A percentile compares a stretch with the other conserved stretches of the same genome.
phyloP scores from a whole-genome alignment of 1,140 invertebrate species.

The Sycophaga agraensis region DNA sequence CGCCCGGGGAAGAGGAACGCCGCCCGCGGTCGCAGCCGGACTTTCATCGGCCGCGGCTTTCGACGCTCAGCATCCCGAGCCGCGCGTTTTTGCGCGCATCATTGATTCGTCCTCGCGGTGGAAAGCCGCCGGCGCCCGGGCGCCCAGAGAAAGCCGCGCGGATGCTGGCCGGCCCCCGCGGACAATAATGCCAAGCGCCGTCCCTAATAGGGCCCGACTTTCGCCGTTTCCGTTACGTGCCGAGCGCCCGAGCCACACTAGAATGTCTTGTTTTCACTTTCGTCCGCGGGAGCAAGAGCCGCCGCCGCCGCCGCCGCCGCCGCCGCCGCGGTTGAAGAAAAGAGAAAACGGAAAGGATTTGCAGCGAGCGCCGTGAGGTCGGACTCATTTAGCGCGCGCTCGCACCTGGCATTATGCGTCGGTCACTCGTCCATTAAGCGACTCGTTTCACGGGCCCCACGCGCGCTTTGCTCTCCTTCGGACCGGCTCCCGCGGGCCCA shows the following conservation, averaged over 20 bases:
- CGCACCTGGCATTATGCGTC: too few relatives aligned
- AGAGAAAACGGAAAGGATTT: slow-evolving; percentile 22
- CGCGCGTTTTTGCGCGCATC: slow-evolving; percentile 21
- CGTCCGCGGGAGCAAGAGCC: slow-evolving; percentile 1
- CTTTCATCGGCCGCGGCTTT: too few relatives aligned
- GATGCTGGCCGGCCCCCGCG: background rate
- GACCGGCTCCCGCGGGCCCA: too few relatives aligned
- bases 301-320: too few relatives aligned
- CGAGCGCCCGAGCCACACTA: slow-evolving; percentile 23
- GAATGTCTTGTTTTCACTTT: slow-evolving; percentile 40
- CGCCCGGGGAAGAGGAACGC: too few relatives aligned
- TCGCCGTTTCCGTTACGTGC: slow-evolving; percentile 39
- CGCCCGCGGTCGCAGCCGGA: too few relatives aligned
- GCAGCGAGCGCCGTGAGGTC: too few relatives aligned
- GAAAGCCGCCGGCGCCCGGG: slow-evolving; percentile 25
- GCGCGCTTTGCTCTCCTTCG: background rate
- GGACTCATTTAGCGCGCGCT: too few relatives aligned
- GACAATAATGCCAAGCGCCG: slow-evolving; percentile 27
- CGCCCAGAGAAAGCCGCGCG: background rate
- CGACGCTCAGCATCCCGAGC: too few relatives aligned
- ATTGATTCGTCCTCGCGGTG: slow-evolving; percentile 27
- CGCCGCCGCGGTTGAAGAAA: background rate
- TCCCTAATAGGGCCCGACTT: slow-evolving; percentile 42
- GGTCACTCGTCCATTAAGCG: background rate
- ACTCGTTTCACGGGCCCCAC: background rate